Conservation (phyloP, 2,797 vertebrate genomes). For the Astyanax mexicanus region DNA sequence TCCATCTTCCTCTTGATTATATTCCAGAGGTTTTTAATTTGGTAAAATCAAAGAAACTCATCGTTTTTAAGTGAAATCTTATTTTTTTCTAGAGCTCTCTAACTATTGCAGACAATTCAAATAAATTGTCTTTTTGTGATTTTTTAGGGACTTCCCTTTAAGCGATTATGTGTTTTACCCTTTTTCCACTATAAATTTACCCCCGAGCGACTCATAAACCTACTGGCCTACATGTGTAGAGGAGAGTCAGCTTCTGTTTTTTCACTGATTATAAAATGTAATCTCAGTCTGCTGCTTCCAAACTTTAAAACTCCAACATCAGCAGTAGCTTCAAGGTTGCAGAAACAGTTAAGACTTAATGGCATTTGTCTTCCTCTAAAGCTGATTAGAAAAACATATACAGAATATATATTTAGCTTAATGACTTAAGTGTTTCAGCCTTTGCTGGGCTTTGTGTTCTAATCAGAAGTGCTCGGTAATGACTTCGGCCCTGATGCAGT, state of each 20-base stretch:
- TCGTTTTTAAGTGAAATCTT: too few species aligned
- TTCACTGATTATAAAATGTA: conserved; percentile 27
- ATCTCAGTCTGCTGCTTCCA: not conserved
- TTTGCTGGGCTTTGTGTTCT: not conserved
- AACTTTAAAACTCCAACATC: not conserved
- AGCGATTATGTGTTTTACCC: not conserved
- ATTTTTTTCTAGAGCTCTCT: too few species aligned
- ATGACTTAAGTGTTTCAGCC: not conserved
- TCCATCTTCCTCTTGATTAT: too few species aligned
- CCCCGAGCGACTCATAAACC: not conserved
- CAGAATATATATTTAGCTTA: conserved; percentile 6
- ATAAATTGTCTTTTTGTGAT: not conserved
- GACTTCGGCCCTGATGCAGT: conserved; percentile 8
- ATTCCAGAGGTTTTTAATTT: too few species aligned
- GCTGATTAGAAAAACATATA: not conserved
- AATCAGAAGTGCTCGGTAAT: conserved; percentile 23
- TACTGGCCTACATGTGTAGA: not conserved
- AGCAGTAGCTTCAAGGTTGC: not conserved
- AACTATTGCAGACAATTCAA: too few species aligned
- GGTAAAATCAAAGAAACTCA: too few species aligned
- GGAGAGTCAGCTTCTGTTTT: conserved; percentile 24
- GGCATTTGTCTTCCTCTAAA: conserved; percentile 17
- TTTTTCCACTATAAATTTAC: not conserved
- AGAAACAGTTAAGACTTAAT: not conserved
- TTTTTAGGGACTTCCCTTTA: not conserved